Evolutionary conservation across 2,113 vertebrate genomes (phyloP), one percentile per base, ranked within the genome.

Genomic region (Struthio camelus): DNA sequence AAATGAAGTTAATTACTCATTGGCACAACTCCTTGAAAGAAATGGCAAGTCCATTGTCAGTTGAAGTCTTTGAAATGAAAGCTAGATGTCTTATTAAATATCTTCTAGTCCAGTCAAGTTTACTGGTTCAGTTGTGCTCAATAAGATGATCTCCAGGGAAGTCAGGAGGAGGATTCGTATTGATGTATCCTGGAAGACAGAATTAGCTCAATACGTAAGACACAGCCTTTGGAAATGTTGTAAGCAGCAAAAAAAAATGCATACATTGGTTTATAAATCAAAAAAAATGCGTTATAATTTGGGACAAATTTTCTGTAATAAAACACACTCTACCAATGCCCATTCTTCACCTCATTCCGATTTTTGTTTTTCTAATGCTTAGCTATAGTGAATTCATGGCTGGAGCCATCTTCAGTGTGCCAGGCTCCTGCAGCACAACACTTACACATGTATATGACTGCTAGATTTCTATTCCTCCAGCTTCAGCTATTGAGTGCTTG

Each of bases 171-270:
- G 32, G 40, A 87, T 54, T 24, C 16, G 7, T 12, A 3, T 28
- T 94, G 95, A 90, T 65, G 51, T 23, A 80, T 87, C 32, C n/a
- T 48, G 72, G 76, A 13, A 93, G 89, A 88, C 89, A 95, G 94
- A 94, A 94, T 22, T 75, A 80, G 76, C 77, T 96, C 93, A 93
- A 80, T 12, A 79, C 87, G 84, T 64, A 71, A 93, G 53, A 30
- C n/a, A 65, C 27, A 54, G 71, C 85, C 91, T 85, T 83, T 1
- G 3, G 89, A 88, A 81, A 40, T 14, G 11, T 15, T 14, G 11
- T 15, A 34, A 17, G 64, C 59, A 77, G 54, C 28, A 85, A 80
- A 87, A 40, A 40, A 14, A 23, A 85, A 18, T 1, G 20, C 5
- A n/a, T 9, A 17, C 5, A 7, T 51, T n/a, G 67, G 13, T 14